Base-by-base conservation (phyloP, 2,113 vertebrate genomes). In the Platysternon megacephalum region DNA sequence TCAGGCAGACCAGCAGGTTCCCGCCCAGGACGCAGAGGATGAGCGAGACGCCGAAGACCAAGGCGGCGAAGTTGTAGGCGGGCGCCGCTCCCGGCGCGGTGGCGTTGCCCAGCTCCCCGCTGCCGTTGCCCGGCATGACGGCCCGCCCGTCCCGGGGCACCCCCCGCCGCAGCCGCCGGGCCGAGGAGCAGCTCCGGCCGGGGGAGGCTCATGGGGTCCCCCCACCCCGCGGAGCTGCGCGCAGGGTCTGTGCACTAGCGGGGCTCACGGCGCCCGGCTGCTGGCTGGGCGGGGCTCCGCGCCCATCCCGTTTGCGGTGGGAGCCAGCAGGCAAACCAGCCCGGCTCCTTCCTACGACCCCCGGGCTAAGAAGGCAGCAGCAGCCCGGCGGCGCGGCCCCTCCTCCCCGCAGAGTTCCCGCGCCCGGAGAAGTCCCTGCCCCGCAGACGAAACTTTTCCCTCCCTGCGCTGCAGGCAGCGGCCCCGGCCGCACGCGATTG, bases 1-100 rank as follows among this genome's bases (percentile, higher is more conserved):
- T 99, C 22, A 99, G 94, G 82, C 99, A 99, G 91, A 99, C 99
- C 0, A 99, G 98, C 88, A 99, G 97, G 95, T 99, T 99, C 35
- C 99, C 99, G 2, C 98, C 98, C 42, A 98, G 98, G 93, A 99
- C 98, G 35, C 97, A 68, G 32, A 98, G 97, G 61, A 99, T 99
- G 65, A 99, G 98, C 55, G 99, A 48, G 83, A 99, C 86, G 82
- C 99, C 99, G 94, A 99, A 98, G 17, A 99, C 87, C 48, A 99
- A 98, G 94, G 99, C 98, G 4, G 98, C 97, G 89, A 99, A 93
- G 87, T 98, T 98, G 94, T 98, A 85, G 5, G 86, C 89, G 0
- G 79, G 44, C 48, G 35, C 58, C 39, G 52, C 79, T 42, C 51
- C 65, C 46, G 35, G 53, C 39, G 52, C 65, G 24, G 51, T 44